A percentile compares a stretch with the other conserved stretches of the same genome.
These are phyloP conservation scores for Adelognathus sp. DNA, from an alignment of 2,888 invertebrate genomes.

Conservation along the genomic window DNA sequence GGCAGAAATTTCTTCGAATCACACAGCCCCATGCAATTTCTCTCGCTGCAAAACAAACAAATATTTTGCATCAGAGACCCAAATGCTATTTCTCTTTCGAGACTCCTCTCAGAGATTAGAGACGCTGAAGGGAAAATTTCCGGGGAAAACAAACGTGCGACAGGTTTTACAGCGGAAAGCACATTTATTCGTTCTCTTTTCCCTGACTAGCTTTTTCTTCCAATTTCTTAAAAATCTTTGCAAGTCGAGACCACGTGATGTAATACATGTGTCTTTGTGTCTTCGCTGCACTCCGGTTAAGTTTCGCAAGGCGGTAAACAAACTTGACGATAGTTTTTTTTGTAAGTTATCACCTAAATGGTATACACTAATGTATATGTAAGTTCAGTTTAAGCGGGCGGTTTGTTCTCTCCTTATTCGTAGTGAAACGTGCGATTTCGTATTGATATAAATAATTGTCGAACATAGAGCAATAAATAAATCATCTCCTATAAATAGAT, in stretches of 20 bases:
- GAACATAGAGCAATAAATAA: conserved; percentile 26
- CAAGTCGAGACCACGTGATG: conserved; percentile 40
- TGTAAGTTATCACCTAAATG: not conserved
- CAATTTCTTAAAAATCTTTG: conserved; percentile 58
- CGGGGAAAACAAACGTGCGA: conserved; percentile 4
- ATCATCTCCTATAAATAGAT: not conserved
- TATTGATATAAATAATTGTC: conserved; percentile 48
- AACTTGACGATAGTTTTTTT: not conserved
- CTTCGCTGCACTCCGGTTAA: conserved; percentile 45
- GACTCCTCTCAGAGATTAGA: not conserved
- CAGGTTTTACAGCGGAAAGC: conserved; percentile 52
- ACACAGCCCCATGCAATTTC: not conserved
- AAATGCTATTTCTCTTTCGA: not conserved
- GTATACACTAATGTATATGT: not conserved
- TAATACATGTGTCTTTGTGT: conserved; percentile 45
- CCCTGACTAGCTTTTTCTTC: conserved; percentile 60
- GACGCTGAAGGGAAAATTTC: not conserved
- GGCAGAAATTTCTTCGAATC: not conserved
- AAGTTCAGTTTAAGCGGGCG: conserved; percentile 9
- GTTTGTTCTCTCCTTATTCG: not conserved
- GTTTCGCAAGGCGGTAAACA: conserved; percentile 27
- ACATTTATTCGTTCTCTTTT: conserved; percentile 61
- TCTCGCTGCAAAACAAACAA: conserved; percentile 24
- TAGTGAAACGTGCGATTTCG: conserved; percentile 2
- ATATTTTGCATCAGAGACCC: conserved; percentile 24